phyloP scores from a whole-genome alignment of 2,888 invertebrate genomes.

The Boloria selene region DNA sequence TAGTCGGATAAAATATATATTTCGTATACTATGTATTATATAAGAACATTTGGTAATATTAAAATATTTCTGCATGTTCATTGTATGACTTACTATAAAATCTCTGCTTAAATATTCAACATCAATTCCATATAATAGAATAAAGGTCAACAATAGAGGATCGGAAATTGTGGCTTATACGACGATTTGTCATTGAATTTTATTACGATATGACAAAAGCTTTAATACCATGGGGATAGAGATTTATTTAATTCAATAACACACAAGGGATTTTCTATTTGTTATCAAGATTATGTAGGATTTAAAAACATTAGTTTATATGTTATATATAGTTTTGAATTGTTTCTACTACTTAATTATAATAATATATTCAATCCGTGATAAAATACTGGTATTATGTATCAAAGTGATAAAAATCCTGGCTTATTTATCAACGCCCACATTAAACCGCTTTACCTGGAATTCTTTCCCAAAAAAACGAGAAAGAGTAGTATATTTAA shows the following conservation, averaged over 20 bases:
- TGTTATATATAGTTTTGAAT: slow-evolving; percentile 15
- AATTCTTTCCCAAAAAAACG: too few species aligned
- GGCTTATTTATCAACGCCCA: too few species aligned
- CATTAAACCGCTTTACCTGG: too few species aligned
- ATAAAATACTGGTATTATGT: neutral
- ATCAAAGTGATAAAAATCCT: neutral
- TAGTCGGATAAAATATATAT: too few species aligned
- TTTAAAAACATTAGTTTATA: slow-evolving; percentile 19
- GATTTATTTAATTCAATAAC: slow-evolving; percentile 21
- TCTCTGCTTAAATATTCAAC: neutral
- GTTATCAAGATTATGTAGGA: slow-evolving; percentile 29
- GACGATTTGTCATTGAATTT: slow-evolving; percentile 31
- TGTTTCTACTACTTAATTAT: neutral
- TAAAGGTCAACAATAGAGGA: slow-evolving; percentile 25
- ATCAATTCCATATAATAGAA: slow-evolving; percentile 9
- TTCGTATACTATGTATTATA: too few species aligned
- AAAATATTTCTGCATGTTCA: too few species aligned
- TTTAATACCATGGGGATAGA: slow-evolving; percentile 21
- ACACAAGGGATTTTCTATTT: slow-evolving; percentile 16
- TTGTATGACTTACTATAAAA: neutral
- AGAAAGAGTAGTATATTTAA: too few species aligned
- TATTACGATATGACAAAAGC: slow-evolving; percentile 29
- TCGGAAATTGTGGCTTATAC: slow-evolving; percentile 36
- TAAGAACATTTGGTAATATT: too few species aligned
- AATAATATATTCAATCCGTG: neutral